phyloP scores from a whole-genome alignment of 2,113 vertebrate genomes.

The Salvelinus alpinus region DNA sequence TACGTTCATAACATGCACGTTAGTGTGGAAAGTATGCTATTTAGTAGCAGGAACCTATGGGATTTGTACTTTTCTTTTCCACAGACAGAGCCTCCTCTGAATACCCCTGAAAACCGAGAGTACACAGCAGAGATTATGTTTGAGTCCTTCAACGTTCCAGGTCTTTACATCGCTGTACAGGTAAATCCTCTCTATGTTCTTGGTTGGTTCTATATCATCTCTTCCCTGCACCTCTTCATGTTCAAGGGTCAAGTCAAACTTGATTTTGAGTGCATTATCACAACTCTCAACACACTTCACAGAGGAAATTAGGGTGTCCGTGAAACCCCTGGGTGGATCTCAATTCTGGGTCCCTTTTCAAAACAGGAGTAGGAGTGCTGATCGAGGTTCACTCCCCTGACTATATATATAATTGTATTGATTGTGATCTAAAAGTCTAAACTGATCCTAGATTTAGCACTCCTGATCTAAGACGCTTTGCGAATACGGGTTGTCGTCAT shows the following conservation, averaged over 20 bases:
- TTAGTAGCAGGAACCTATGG: not conserved
- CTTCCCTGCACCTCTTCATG: not conserved
- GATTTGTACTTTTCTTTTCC: constrained; percentile 4
- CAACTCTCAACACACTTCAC: not conserved
- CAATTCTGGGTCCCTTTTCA: too few relatives aligned
- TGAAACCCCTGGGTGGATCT: not conserved
- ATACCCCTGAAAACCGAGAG: constrained; percentile 97
- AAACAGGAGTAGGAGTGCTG: too few relatives aligned
- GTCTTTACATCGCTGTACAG: constrained; percentile 99
- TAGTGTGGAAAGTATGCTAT: not conserved
- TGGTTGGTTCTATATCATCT: not conserved
- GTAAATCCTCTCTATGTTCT: constrained; percentile 59
- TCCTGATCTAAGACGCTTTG: not conserved
- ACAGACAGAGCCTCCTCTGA: constrained; percentile 95
- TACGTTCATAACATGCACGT: constrained; percentile 61
- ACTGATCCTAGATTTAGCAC: too few relatives aligned
- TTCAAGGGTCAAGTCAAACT: not conserved
- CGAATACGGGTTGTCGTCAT: too few relatives aligned
- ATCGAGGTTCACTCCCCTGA: not conserved
- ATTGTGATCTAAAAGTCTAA: too few relatives aligned
- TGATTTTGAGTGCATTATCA: not conserved
- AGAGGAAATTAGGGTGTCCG: not conserved
- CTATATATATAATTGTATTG: not conserved
- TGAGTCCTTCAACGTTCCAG: constrained; percentile 97
- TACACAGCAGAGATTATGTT: constrained; percentile 99